Conservation (phyloP, 30 jellyfish, hydroid and myxozoan species). For the Aurelia aurita complex sp. Pacific region DNA sequence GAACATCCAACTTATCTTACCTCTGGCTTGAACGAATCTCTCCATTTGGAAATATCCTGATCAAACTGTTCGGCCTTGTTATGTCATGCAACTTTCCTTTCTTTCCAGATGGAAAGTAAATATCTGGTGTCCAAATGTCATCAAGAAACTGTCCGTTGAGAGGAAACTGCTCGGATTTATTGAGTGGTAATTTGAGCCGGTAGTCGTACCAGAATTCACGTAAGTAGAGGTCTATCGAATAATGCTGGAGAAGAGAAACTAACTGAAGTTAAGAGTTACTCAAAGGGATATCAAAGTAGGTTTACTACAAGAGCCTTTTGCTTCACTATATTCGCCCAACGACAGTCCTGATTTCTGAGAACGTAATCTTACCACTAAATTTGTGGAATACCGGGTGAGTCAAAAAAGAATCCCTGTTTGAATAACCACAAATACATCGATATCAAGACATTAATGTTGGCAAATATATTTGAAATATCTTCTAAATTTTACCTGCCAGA, state of each 20-base stretch:
- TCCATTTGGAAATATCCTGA: slow-evolving; percentile 70
- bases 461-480: no score
- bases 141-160: slow-evolving; percentile 60
- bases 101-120: slow-evolving; percentile 84
- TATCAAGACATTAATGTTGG: no score
- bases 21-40: slow-evolving; percentile 75
- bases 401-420: no score
- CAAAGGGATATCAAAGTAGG: no score
- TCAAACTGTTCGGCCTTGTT: slow-evolving; percentile 73
- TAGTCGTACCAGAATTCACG: slow-evolving; percentile 80
- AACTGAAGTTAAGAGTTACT: neutral
- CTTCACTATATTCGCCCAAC: no score
- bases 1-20: slow-evolving; percentile 10
- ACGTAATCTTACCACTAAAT: no score
- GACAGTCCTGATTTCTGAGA: no score
- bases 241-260: slow-evolving; percentile 49
- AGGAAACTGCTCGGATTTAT: slow-evolving; percentile 50
- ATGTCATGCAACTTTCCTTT: slow-evolving; percentile 82
- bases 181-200: slow-evolving; percentile 50
- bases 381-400: no score
- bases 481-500: no score
- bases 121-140: slow-evolving; percentile 88
- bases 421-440: no score
- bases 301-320: no score
- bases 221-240: slow-evolving; percentile 80